Conservation (phyloP, 2,888 invertebrate genomes). For the Galeopsomyia nigrocyanea region DNA sequence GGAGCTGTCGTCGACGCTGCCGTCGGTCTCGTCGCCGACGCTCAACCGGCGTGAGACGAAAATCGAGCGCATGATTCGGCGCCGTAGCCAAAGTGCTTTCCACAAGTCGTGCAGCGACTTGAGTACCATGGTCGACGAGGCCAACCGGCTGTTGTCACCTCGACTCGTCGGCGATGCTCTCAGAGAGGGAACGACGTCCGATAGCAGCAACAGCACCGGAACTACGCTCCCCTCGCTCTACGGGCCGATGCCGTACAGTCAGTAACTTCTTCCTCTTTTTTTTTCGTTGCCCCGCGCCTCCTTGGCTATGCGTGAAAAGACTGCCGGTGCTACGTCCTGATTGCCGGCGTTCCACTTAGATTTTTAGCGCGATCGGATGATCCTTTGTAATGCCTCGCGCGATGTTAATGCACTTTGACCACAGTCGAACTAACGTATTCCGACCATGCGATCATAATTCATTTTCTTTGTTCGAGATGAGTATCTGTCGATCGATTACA, state of each 20-base stretch:
- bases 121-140: constrained; percentile 48
- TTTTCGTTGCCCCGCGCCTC: neutral
- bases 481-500: too few species aligned
- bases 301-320: neutral
- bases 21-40: constrained; percentile 24
- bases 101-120: constrained; percentile 55
- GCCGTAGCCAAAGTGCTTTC: constrained; percentile 32
- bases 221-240: constrained; percentile 80
- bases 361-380: neutral
- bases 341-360: constrained; percentile 15
- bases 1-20: constrained; percentile 48
- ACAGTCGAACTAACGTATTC: too few species aligned
- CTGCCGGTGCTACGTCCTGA: constrained; percentile 22
- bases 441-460: too few species aligned
- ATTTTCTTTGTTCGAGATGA: too few species aligned
- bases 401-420: too few species aligned
- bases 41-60: constrained; percentile 36
- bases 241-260: constrained; percentile 83
- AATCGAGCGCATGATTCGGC: constrained; percentile 41
- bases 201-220: constrained; percentile 61
- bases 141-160: constrained; percentile 55
- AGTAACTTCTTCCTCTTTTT: constrained; percentile 69
- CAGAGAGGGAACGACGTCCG: constrained; percentile 20
- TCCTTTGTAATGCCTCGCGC: too few species aligned
- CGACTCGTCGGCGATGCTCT: constrained; percentile 57